Conservation (phyloP, 2,113 vertebrate species). For the Syngnathus typhle region DNA sequence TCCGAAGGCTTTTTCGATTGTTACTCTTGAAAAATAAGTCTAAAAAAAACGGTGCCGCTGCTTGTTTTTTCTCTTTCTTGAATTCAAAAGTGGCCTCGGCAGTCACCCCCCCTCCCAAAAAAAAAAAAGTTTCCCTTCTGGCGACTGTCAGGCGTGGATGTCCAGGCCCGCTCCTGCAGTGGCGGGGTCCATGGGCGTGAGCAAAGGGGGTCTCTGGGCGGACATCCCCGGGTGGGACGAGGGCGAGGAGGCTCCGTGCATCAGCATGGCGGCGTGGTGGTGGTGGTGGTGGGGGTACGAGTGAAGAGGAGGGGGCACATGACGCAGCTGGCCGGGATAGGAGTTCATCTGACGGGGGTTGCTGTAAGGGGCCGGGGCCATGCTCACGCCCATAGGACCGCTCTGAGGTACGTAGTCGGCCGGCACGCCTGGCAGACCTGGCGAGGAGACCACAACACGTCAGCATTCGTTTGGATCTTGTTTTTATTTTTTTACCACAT, state of each 20-base stretch:
- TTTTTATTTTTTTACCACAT: not conserved
- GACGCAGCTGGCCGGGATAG: constrained; percentile 85
- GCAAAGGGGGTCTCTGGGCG: constrained; percentile 88
- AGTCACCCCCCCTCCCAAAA: constrained; percentile 11
- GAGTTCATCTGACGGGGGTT: constrained; percentile 91
- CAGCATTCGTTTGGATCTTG: not conserved
- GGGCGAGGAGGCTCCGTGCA: constrained; percentile 89
- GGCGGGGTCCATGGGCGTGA: constrained; percentile 84
- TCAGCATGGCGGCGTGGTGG: constrained; percentile 91
- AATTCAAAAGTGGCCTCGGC: constrained; percentile 58
- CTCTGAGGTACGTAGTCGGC: constrained; percentile 97
- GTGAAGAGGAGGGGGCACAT: constrained; percentile 80
- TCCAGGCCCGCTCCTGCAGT: constrained; percentile 90
- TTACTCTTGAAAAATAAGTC: constrained; percentile 85
- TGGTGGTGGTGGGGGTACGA: constrained; percentile 77
- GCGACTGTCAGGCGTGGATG: constrained; percentile 86
- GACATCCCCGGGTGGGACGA: constrained; percentile 88
- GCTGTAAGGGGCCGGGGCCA: constrained; percentile 89
- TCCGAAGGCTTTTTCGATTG: constrained; percentile 77
- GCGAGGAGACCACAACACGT: constrained; percentile 27
- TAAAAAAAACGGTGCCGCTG: constrained; percentile 65
- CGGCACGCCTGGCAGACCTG: constrained; percentile 96
- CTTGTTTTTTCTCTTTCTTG: constrained; percentile 60
- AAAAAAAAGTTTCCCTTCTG: constrained; percentile 81
- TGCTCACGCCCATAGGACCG: constrained; percentile 98